Conservation (phyloP, 1,140 invertebrate genomes). For the Mactra quadrangularis region DNA sequence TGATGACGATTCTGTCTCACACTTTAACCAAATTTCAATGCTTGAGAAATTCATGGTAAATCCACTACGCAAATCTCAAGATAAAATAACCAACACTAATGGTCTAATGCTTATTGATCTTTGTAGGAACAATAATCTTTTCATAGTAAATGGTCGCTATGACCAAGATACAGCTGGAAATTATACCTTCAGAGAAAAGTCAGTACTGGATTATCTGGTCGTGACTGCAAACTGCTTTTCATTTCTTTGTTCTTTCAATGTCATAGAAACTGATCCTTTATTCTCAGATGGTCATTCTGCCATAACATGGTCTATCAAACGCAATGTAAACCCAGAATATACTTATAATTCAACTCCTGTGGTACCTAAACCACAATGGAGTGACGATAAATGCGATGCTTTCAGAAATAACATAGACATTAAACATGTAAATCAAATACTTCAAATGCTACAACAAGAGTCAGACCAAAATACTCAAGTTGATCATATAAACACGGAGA, state of each 20-base stretch:
- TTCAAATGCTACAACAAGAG: no score
- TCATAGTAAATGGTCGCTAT: slow-evolving; percentile 11
- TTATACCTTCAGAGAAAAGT: slow-evolving; percentile 15
- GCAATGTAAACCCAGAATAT: no score
- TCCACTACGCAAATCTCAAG: slow-evolving; percentile 10
- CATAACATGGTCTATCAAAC: not conserved
- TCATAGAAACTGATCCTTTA: not conserved
- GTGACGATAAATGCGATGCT: no score
- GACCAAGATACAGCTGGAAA: not conserved
- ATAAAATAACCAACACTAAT: slow-evolving; percentile 9
- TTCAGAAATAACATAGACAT: no score
- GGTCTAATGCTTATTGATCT: slow-evolving; percentile 12
- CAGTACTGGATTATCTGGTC: slow-evolving; percentile 3
- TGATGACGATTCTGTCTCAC: not conserved
- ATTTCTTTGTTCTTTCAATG: not conserved
- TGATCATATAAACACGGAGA: no score
- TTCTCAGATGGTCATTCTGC: not conserved
- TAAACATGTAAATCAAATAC: no score
- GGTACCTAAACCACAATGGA: no score
- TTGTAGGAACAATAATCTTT: slow-evolving; percentile 5
- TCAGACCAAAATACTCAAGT: no score
- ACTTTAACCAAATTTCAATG: slow-evolving; percentile 7
- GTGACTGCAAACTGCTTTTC: not conserved
- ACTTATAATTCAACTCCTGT: no score
- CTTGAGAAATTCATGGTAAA: no score